phyloP scores from a whole-genome alignment of 2,113 vertebrate species.

The Chloroceryle aenea region DNA sequence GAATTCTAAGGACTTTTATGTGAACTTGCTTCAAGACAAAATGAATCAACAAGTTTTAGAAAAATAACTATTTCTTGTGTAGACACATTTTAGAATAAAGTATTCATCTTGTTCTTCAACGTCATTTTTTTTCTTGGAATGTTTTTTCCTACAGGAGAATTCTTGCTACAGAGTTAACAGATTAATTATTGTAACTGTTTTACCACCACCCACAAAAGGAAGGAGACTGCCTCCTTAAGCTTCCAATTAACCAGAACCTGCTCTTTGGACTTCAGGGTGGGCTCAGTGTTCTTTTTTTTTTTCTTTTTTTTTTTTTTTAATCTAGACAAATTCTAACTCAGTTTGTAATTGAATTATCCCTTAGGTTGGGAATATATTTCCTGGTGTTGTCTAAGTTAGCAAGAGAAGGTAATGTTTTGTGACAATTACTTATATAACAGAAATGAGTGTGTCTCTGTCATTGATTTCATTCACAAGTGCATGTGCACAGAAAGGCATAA shows the following conservation, averaged over 20 bases:
- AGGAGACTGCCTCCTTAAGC: background rate
- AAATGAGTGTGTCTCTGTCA: background rate
- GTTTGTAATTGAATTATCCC: background rate
- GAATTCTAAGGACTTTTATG: background rate
- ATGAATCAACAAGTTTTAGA: background rate
- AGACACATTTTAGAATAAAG: background rate
- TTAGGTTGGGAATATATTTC: background rate
- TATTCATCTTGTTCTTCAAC: background rate
- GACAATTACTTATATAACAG: background rate
- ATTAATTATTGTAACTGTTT: slow-evolving; percentile 4
- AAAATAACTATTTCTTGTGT: background rate
- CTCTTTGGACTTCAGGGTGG: background rate
- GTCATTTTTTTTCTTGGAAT: background rate
- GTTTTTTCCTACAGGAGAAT: background rate
- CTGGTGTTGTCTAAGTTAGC: background rate
- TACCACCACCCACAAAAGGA: background rate
- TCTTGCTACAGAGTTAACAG: background rate
- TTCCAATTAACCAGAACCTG: background rate
- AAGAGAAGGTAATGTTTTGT: background rate
- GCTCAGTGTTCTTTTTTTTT: background rate
- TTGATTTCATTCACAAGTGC: background rate
- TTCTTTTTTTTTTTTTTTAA: background rate
- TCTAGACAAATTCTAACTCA: background rate
- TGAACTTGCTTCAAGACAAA: background rate
- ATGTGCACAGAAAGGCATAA: background rate